Percentiles rank a stretch among this genome's conserved stretches.
Evolutionary conservation across 2,888 invertebrate genomes (phyloP).

Genomic region (Argyra leucocephala): DNA sequence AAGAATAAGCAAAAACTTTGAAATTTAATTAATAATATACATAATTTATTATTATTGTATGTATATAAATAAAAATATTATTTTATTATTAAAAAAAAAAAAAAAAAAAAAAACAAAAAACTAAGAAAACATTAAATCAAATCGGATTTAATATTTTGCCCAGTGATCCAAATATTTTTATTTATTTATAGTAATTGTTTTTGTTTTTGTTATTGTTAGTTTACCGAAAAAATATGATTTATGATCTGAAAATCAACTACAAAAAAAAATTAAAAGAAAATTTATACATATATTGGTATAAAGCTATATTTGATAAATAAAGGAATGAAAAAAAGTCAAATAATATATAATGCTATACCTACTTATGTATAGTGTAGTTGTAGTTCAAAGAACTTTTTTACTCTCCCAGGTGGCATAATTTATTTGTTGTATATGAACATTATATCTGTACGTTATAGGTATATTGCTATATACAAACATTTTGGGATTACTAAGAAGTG

Average conservation of each 20-base stretch:
- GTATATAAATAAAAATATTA: too few species aligned
- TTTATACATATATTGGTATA: too few species aligned
- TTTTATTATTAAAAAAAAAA: too few species aligned
- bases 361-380: not conserved
- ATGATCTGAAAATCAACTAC: not conserved
- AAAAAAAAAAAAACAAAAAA: too few species aligned
- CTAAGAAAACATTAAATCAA: too few species aligned
- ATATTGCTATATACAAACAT: too few species aligned
- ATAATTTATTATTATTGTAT: too few species aligned
- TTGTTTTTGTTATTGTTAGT: not conserved
- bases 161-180: constrained; percentile 5
- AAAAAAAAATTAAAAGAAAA: too few species aligned
- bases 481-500: too few species aligned
- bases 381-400: constrained; percentile 3
- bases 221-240: constrained; percentile 1
- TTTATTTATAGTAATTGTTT: not conserved
- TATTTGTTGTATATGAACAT: not conserved
- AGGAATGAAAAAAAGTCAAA: not conserved
- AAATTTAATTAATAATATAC: too few species aligned
- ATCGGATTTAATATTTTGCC: not conserved
- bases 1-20: too few species aligned
- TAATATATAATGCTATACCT: not conserved
- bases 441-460: too few species aligned
- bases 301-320: not conserved
- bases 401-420: not conserved